Base-by-base conservation (phyloP, 2,797 vertebrate species). In the Sebastes reedi region DNA sequence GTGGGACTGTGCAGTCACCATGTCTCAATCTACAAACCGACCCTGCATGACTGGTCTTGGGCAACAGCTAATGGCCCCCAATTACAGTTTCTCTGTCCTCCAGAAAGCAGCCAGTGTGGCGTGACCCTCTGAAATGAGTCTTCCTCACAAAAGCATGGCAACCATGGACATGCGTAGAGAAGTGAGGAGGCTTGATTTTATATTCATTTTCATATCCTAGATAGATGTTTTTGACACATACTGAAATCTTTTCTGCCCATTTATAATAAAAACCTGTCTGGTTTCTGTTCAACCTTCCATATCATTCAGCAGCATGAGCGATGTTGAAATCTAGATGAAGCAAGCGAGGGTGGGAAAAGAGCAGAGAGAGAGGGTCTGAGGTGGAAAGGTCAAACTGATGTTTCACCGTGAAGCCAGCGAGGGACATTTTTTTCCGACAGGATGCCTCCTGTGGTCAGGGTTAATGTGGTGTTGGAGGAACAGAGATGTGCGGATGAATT, bases 401-500 rank as follows among this genome's bases (percentile, higher is more conserved):
- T 88, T 90, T 89, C 93, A 87, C 89, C 36, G 56, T 72, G 87
- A 87, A 89, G 87, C 89, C 83, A 85, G 67, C 84, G 70, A 93
- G 81, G 93, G 88, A 93, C 88, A 87, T 94, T 92, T 93, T 36
- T 94, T 95, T 95, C 94, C 92, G 14, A 82, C 88, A 95, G 95
- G 95, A 95, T 96, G 93, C 90, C 90, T 95, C 92, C 89, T 84
- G 91, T 85, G 90, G 89, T 93, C 88, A 22, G 93, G 95, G 96
- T 97, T 97, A 97, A 96, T 96, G 95, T 96, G 67, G 85, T 94
- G 92, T 91, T 94, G 89, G 89, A 94, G 83, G 92, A 93, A 94
- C 93, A 90, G 95, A 96, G 95, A 96, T 96, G 95, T 96, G 94
- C 94, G 87, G 93, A 94, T 96, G 95, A 96, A 96, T 96, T 96